phyloP scores from a whole-genome alignment of 1,140 invertebrate species.

The Protaetia brevitarsis region DNA sequence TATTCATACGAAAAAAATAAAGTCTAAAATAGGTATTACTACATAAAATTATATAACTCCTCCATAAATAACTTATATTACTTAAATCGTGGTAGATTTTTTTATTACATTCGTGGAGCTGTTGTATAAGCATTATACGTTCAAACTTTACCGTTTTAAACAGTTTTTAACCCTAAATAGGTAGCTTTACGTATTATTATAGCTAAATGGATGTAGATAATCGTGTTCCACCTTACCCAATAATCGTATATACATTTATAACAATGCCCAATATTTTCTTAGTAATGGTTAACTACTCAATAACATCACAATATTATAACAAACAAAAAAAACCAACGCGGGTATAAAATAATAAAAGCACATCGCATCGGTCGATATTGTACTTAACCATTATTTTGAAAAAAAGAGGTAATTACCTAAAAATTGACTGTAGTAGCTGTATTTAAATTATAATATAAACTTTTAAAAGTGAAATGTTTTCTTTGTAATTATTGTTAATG shows the following conservation, averaged over 20 bases:
- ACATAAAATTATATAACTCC: no score
- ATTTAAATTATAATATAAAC: background rate
- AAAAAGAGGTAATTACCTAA: background rate
- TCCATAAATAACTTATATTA: no score
- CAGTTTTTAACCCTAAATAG: no score
- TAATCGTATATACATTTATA: background rate
- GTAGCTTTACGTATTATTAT: no score
- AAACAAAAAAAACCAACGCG: background rate
- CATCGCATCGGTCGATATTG: background rate
- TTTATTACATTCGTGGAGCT: no score
- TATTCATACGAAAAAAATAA: no score
- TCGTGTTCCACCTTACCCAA: background rate
- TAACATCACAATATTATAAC: background rate
- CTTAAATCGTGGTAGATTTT: no score
- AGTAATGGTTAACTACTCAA: slow-evolving; percentile 13
- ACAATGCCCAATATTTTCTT: slow-evolving; percentile 1
- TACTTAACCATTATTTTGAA: slow-evolving; percentile 17
- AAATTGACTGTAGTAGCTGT: background rate
- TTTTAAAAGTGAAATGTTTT: no score
- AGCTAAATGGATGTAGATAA: slow-evolving; percentile 4
- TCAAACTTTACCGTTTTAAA: no score
- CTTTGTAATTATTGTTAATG: no score
- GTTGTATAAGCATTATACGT: no score
- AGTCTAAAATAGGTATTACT: no score
- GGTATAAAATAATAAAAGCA: background rate